phyloP scores from a whole-genome alignment of 2,113 vertebrate species.

The Embiotoca jacksoni region DNA sequence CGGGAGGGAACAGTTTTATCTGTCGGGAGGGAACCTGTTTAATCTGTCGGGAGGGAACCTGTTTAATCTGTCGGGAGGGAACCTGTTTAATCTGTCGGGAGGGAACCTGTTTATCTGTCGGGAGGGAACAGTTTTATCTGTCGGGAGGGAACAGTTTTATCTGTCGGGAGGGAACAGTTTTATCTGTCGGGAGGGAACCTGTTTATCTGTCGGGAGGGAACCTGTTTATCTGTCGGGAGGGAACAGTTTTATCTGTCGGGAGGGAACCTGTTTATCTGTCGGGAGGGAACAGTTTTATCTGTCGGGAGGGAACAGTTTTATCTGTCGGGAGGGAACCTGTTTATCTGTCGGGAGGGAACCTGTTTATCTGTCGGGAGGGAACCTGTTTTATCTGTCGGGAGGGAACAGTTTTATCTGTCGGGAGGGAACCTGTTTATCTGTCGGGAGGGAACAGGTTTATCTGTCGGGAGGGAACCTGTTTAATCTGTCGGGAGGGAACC shows the following conservation, averaged over 20 bases:
- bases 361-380: constrained; percentile 49
- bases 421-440: constrained; percentile 65
- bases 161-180: constrained; percentile 47
- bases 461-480: constrained; percentile 47
- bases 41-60: too few species aligned
- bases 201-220: constrained; percentile 52
- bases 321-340: too few species aligned
- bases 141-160: too few species aligned
- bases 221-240: constrained; percentile 48
- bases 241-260: background rate
- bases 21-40: constrained; percentile 33
- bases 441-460: constrained; percentile 15
- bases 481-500: too few species aligned
- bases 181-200: too few species aligned
- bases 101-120: constrained; percentile 49
- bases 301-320: constrained; percentile 8
- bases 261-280: constrained; percentile 62
- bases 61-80: constrained; percentile 57
- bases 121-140: background rate
- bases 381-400: constrained; percentile 54
- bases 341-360: constrained; percentile 50
- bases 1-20: constrained; percentile 32
- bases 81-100: constrained; percentile 46
- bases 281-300: constrained; percentile 46
- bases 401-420: background rate